phyloP scores from a whole-genome alignment of 2,888 invertebrate species.

The Cantharis flavilabris region DNA sequence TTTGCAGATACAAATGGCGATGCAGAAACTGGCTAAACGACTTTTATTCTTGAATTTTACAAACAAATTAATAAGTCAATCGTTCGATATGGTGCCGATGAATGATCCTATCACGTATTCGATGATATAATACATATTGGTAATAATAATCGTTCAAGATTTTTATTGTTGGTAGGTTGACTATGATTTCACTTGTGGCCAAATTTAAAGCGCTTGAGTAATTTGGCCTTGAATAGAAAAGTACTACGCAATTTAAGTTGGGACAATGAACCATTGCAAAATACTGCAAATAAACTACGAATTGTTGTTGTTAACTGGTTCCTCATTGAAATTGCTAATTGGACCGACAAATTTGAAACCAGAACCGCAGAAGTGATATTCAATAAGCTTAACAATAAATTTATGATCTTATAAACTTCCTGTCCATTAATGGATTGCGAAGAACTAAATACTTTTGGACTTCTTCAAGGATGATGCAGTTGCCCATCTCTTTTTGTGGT shows the following conservation, averaged over 20 bases:
- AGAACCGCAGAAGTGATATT: constrained; percentile 1
- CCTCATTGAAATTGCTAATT: constrained; percentile 30
- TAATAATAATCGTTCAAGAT: neutral
- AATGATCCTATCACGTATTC: neutral
- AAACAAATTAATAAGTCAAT: constrained; percentile 22
- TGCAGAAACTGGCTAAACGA: constrained; percentile 8
- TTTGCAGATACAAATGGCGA: constrained; percentile 8
- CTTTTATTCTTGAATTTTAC: constrained; percentile 8
- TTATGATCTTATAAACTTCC: neutral
- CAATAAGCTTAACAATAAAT: neutral
- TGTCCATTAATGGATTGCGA: neutral
- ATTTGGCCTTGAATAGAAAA: constrained; percentile 30
- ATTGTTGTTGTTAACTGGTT: constrained; percentile 19
- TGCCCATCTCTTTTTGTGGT: neutral
- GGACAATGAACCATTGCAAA: constrained; percentile 33
- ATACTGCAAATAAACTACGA: constrained; percentile 23
- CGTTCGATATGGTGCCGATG: neutral
- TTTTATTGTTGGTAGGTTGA: constrained; percentile 1
- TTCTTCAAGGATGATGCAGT: neutral
- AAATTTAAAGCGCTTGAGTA: constrained; percentile 21
- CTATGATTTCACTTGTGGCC: constrained; percentile 11
- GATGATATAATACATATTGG: neutral
- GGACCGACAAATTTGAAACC: constrained; percentile 4
- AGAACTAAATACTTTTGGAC: neutral
- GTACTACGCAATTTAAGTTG: constrained; percentile 29